phyloP scores from a whole-genome alignment of 2,888 invertebrate genomes.

The Tachina lurida region DNA sequence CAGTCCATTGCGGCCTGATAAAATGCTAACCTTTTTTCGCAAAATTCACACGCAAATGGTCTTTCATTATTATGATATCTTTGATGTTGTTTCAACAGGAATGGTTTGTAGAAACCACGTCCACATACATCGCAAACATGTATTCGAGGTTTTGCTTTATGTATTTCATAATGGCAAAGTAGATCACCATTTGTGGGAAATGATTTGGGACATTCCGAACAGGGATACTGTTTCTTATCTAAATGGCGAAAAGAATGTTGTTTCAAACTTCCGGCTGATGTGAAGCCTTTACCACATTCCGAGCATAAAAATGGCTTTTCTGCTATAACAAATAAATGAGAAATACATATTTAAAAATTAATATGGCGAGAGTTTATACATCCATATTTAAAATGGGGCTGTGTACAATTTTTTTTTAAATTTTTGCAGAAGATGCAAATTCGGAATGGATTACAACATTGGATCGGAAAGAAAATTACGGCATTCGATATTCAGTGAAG shows the following conservation, averaged over 20 bases:
- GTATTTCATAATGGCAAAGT: constrained; percentile 46
- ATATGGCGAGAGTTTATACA: not conserved
- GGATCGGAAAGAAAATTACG: too few relatives aligned
- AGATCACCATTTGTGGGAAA: constrained; percentile 58
- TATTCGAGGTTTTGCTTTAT: constrained; percentile 55
- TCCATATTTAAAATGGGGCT: not conserved
- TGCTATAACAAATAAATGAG: constrained; percentile 9
- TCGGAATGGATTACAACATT: too few relatives aligned
- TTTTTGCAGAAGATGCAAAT: not conserved
- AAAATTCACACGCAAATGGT: constrained; percentile 60
- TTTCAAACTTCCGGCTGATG: constrained; percentile 54
- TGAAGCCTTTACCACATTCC: constrained; percentile 63
- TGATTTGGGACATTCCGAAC: constrained; percentile 61
- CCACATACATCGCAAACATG: constrained; percentile 65
- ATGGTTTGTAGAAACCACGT: constrained; percentile 51
- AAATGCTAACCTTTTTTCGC: constrained; percentile 59
- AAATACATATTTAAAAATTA: not conserved
- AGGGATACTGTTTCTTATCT: constrained; percentile 46
- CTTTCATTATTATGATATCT: constrained; percentile 61
- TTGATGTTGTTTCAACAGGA: constrained; percentile 61
- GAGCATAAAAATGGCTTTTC: constrained; percentile 57
- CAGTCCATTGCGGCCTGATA: not conserved
- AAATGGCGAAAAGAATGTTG: constrained; percentile 60
- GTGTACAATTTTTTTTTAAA: not conserved
- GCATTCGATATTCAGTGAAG: too few relatives aligned